These are phyloP conservation scores for Macrophya alboannulata DNA, from an alignment of 2,888 invertebrate species.

Conservation along the genomic window DNA sequence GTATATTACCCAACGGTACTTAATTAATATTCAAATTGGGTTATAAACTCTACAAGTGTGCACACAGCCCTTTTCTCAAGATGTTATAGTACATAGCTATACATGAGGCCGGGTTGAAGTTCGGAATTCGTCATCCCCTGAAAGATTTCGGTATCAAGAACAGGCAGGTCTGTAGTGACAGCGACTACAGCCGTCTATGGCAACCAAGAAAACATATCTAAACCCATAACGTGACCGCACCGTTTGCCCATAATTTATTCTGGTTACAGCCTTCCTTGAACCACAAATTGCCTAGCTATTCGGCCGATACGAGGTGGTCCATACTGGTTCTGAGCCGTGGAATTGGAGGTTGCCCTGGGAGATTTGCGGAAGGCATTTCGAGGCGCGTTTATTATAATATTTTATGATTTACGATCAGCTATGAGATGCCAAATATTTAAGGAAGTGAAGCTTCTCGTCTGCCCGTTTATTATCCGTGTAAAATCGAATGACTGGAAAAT, in stretches of 20 bases:
- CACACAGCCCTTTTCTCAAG: background rate
- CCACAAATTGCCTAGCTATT: conserved; percentile 51
- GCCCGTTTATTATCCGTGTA: background rate
- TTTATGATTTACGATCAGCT: conserved; percentile 22
- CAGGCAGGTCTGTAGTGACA: too few relatives aligned
- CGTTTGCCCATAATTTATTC: conserved; percentile 42
- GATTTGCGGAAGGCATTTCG: background rate
- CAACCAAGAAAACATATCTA: conserved; percentile 31
- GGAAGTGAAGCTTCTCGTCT: background rate
- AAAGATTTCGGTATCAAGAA: background rate
- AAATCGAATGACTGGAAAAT: background rate
- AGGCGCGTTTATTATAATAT: conserved; percentile 34
- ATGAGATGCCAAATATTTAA: background rate
- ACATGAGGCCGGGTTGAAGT: too few relatives aligned
- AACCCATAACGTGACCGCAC: conserved; percentile 41
- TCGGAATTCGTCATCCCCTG: background rate
- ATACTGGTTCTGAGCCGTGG: background rate
- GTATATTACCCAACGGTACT: too few relatives aligned
- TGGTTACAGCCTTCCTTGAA: conserved; percentile 33
- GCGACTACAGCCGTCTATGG: background rate
- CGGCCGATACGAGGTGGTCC: conserved; percentile 37
- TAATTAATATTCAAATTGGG: too few relatives aligned
- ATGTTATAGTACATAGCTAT: background rate
- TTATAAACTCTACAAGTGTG: too few relatives aligned
- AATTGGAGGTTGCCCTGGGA: conserved; percentile 5